phyloP scores from a whole-genome alignment of 2,888 invertebrate species.

The Microctonus aethiopoides region DNA sequence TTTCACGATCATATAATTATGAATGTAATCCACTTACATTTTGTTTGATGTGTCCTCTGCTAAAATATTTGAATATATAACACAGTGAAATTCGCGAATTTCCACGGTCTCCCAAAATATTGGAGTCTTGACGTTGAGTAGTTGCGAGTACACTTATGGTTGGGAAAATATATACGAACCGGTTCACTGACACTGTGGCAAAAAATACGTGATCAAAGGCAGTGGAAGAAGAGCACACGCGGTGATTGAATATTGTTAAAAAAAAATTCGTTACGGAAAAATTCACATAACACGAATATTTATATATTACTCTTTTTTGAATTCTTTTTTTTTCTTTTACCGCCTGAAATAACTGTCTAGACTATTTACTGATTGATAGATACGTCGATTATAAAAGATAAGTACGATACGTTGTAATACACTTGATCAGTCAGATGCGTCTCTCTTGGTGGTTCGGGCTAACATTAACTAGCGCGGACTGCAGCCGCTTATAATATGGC shows the following conservation, averaged over 20 bases:
- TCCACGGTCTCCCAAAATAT: conserved; percentile 7
- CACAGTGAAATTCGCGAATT: conserved; percentile 14
- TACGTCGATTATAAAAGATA: conserved; percentile 1
- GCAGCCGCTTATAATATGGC: conserved; percentile 66
- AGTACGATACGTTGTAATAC: conserved; percentile 17
- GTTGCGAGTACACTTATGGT: conserved; percentile 4
- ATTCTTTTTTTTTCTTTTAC: background rate
- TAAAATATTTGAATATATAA: conserved; percentile 20
- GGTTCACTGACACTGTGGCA: conserved; percentile 42
- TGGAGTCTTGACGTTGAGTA: conserved; percentile 35
- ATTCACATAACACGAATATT: background rate
- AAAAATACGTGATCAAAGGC: conserved; percentile 16
- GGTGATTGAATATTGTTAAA: background rate
- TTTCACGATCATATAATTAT: background rate
- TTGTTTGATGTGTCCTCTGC: conserved; percentile 24
- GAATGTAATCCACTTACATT: conserved; percentile 8
- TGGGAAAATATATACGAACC: conserved; percentile 24
- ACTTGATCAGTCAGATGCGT: conserved; percentile 56
- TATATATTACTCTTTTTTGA: too few relatives aligned
- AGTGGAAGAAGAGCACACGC: background rate
- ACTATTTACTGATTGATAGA: background rate
- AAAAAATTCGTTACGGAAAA: background rate
- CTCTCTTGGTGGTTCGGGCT: conserved; percentile 63
- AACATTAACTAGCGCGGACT: conserved; percentile 65
- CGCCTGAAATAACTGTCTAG: background rate